Conservation (phyloP, 2,797 vertebrate species). For the Pseudochaenichthys georgianus region DNA sequence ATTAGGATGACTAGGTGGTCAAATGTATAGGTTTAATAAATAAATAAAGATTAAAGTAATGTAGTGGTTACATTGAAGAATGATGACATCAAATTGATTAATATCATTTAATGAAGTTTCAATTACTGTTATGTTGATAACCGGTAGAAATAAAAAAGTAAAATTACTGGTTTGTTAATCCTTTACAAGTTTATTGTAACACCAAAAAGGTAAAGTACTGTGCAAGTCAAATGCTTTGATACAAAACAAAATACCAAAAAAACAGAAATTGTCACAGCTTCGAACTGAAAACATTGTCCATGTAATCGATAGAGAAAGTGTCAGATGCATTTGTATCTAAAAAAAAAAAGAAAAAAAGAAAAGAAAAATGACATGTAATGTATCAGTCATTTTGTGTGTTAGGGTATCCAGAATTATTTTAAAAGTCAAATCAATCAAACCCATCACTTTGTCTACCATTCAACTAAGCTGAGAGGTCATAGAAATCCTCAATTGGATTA, state of each 20-base stretch:
- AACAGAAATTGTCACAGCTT: not conserved
- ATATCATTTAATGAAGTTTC: not conserved
- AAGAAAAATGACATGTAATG: too few relatives aligned
- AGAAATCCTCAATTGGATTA: constrained; percentile 20
- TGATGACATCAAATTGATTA: not conserved
- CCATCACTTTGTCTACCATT: not conserved
- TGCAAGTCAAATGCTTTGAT: constrained; percentile 25
- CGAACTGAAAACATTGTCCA: not conserved
- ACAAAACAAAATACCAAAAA: constrained; percentile 33
- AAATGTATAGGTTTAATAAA: not conserved
- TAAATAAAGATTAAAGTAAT: not conserved
- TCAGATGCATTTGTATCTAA: too few relatives aligned
- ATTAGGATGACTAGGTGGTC: not conserved
- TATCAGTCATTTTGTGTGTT: not conserved
- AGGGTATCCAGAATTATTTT: not conserved
- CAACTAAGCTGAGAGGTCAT: not conserved
- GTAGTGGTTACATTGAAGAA: not conserved
- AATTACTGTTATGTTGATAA: not conserved
- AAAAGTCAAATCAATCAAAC: not conserved
- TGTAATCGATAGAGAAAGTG: not conserved
- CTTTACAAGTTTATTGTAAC: not conserved
- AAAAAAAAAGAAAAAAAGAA: too few relatives aligned
- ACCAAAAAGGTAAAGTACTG: constrained; percentile 14
- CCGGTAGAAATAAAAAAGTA: not conserved
- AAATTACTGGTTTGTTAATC: not conserved